Percentiles rank a stretch among this genome's conserved stretches.
Conservation (phyloP, 2,113 vertebrate species). For the Vimba vimba region DNA sequence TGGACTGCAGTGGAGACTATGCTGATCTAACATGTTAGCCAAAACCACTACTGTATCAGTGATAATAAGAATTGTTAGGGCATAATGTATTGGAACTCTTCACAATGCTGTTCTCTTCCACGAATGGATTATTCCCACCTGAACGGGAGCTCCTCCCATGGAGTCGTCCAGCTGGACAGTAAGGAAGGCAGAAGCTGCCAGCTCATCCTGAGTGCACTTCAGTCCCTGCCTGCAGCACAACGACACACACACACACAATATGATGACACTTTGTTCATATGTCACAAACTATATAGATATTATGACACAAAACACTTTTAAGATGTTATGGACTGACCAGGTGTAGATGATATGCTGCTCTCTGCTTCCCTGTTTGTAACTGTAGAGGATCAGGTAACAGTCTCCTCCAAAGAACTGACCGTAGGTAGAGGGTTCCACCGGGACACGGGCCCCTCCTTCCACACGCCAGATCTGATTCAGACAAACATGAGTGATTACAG, state of each 20-base stretch:
- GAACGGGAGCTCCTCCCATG: slow-evolving; percentile 74
- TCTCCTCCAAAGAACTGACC: slow-evolving; percentile 81
- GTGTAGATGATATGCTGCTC: slow-evolving; percentile 77
- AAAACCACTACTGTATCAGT: background rate
- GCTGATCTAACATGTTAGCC: background rate
- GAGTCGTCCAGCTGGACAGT: slow-evolving; percentile 73
- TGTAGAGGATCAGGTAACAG: slow-evolving; percentile 80
- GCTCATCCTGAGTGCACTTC: slow-evolving; percentile 72
- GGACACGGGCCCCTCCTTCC: slow-evolving; percentile 64
- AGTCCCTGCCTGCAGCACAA: slow-evolving; percentile 73
- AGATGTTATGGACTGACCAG: slow-evolving; percentile 66
- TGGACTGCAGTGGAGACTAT: no score
- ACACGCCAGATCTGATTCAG: slow-evolving; percentile 68
- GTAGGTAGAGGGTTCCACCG: slow-evolving; percentile 65
- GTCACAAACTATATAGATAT: background rate
- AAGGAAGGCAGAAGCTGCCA: slow-evolving; percentile 72
- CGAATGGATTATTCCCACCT: slow-evolving; percentile 62
- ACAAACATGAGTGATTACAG: background rate
- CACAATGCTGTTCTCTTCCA: background rate
- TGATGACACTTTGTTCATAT: background rate
- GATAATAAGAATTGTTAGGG: background rate
- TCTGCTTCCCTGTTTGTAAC: slow-evolving; percentile 63
- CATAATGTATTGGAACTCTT: background rate
- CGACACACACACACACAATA: background rate
- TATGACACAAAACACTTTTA: background rate